phyloP scores from a whole-genome alignment of 2,113 vertebrate species.

The Machaerirhynchus nigripectus region DNA sequence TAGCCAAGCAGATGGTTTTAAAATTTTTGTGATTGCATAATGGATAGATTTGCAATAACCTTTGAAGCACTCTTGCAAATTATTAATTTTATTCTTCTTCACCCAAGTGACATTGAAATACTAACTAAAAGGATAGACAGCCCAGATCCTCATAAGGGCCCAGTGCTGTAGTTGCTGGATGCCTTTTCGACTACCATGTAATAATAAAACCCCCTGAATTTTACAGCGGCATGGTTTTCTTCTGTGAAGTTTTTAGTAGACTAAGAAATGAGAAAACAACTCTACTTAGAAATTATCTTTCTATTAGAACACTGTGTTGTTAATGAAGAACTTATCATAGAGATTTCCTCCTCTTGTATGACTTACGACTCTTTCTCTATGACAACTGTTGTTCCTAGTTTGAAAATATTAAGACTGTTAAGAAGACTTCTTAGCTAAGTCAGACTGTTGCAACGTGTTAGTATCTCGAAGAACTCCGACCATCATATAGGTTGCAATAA shows the following conservation, averaged over 20 bases:
- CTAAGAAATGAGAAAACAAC: neutral
- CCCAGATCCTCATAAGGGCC: neutral
- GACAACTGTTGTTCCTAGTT: neutral
- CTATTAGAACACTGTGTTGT: neutral
- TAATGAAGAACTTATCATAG: neutral
- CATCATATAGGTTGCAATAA: neutral
- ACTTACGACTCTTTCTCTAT: neutral
- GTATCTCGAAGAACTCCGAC: neutral
- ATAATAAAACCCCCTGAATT: neutral
- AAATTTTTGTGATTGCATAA: neutral
- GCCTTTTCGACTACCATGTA: neutral
- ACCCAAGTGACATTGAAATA: constrained; percentile 5
- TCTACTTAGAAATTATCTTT: neutral
- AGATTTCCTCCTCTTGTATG: neutral
- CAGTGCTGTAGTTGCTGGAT: neutral
- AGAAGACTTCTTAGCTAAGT: neutral
- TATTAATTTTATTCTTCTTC: constrained; percentile 12
- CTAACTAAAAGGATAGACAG: neutral
- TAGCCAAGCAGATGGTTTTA: constrained; percentile 10
- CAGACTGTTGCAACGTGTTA: neutral
- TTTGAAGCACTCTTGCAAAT: constrained; percentile 11
- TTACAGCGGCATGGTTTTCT: neutral
- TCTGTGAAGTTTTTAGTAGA: neutral
- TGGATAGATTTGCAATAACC: neutral
- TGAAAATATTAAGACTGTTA: neutral